Conservation (phyloP, 2,797 vertebrate species). For the Erpetoichthys calabaricus region DNA sequence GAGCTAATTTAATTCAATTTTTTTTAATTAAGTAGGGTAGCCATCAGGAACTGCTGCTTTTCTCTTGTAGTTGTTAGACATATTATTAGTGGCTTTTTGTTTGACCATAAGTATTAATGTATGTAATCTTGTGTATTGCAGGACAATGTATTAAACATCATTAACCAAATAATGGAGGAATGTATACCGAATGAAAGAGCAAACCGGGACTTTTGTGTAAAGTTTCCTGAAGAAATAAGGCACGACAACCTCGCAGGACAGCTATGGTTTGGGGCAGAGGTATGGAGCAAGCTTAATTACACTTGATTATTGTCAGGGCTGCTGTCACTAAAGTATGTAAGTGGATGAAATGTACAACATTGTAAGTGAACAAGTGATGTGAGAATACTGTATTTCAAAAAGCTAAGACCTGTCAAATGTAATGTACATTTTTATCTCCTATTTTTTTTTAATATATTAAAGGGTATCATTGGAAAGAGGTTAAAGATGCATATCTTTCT, state of each 20-base stretch:
- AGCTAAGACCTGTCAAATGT: too few relatives aligned
- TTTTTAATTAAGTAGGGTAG: slow-evolving; percentile 7
- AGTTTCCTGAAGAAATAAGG: slow-evolving; percentile 97
- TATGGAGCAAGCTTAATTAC: slow-evolving; percentile 24
- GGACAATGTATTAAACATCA: slow-evolving; percentile 92
- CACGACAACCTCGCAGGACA: slow-evolving; percentile 96
- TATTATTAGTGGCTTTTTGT: slow-evolving; percentile 4
- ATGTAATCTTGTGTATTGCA: slow-evolving; percentile 28
- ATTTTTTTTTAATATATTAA: too few relatives aligned
- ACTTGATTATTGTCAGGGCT: too few relatives aligned
- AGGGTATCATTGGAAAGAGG: too few relatives aligned
- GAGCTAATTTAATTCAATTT: too few relatives aligned
- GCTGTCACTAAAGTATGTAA: too few relatives aligned
- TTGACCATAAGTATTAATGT: slow-evolving; percentile 13
- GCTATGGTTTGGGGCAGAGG: slow-evolving; percentile 96
- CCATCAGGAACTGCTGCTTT: slow-evolving; percentile 28
- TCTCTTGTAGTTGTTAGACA: slow-evolving; percentile 20
- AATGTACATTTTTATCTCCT: too few relatives aligned
- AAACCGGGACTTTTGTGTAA: slow-evolving; percentile 88
- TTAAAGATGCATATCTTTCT: too few relatives aligned
- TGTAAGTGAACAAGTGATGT: too few relatives aligned
- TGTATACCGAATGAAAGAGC: slow-evolving; percentile 87
- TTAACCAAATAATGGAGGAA: slow-evolving; percentile 95
- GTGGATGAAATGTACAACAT: too few relatives aligned
- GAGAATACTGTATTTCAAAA: too few relatives aligned